phyloP scores from a whole-genome alignment of 2,797 vertebrate genomes.

The Hapalemur alaotrensis region DNA sequence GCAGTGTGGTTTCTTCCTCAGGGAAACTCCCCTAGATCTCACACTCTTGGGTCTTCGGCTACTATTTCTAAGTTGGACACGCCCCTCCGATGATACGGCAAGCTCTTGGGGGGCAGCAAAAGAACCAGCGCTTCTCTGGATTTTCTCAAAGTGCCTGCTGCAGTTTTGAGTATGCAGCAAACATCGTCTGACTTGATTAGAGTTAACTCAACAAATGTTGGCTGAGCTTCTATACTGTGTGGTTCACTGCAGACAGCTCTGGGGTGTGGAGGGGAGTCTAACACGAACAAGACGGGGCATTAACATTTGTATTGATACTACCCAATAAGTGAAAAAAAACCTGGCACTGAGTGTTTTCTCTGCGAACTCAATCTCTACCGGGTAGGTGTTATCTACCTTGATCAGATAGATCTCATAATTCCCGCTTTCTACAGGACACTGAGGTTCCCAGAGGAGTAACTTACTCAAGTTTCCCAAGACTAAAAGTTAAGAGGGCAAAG shows the following conservation, averaged over 20 bases:
- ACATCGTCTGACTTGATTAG: background rate
- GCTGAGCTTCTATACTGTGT: background rate
- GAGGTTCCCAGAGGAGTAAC: background rate
- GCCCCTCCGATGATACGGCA: background rate
- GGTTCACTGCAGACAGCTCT: too few relatives aligned
- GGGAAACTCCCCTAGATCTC: background rate
- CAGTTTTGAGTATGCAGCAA: background rate
- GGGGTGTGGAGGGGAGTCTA: background rate
- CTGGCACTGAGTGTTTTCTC: background rate
- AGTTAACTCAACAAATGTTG: background rate
- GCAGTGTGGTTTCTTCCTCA: background rate
- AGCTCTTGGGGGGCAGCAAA: background rate
- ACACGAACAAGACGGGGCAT: background rate
- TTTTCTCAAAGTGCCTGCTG: background rate
- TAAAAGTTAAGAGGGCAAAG: background rate
- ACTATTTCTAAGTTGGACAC: background rate
- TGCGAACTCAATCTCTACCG: background rate
- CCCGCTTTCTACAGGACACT: background rate
- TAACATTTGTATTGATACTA: background rate
- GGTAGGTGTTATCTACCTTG: background rate
- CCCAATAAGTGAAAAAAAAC: background rate
- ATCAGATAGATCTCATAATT: background rate
- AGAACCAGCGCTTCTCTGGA: background rate
- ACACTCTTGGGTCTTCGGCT: background rate
- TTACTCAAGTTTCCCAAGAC: background rate